Evolutionary conservation across 2,797 vertebrate genomes (phyloP), one percentile per base, ranked within the genome.

Genomic region (Centroberyx gerrardi): DNA sequence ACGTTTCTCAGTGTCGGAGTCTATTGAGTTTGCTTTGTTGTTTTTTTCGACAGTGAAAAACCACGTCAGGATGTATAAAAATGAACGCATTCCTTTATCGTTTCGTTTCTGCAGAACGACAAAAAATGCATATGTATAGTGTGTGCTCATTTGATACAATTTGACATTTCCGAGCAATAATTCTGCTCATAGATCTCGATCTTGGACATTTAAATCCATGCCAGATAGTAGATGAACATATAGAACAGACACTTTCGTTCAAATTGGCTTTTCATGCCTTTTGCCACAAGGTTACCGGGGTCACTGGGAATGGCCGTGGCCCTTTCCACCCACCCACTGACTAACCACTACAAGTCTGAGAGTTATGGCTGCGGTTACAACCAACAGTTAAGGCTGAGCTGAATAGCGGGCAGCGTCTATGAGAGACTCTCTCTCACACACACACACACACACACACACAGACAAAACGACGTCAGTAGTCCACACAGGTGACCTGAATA

Each of bases 311-410:
- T 27, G 14, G 14, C 31, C 49, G 12, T 5, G n/a, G 46, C 52
- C 33, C 22, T 54, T 9, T 42, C 44, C 42, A 42, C 8, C 14
- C 44, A 14, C 44, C 56, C 55, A 67, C 42, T 60, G 51, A 68
- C 54, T 42, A 55, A 72, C 53, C 67, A 44, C 62, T 13, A 61
- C 75, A 58, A 8, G 10, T 18, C 10, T 62, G 12, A 67, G 10
- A 71, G 27, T 58, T 69, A 63, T 0, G 61, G 51, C n/a, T 61
- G 53, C 59, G 63, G 59, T 70, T 49, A 22, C 22, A 67, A 36
- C 2, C 36, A 58, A 63, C 76, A 65, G 62, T 58, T 74, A 63
- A 8, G 64, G 55, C 33, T 31, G 53, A 65, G 48, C 58, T 68
- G 10, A 52, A 51, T 56, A 29, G 31, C 1, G 7, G 48, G 2